Conservation (phyloP, 2,888 invertebrate species). For the Tortricodes alternella region DNA sequence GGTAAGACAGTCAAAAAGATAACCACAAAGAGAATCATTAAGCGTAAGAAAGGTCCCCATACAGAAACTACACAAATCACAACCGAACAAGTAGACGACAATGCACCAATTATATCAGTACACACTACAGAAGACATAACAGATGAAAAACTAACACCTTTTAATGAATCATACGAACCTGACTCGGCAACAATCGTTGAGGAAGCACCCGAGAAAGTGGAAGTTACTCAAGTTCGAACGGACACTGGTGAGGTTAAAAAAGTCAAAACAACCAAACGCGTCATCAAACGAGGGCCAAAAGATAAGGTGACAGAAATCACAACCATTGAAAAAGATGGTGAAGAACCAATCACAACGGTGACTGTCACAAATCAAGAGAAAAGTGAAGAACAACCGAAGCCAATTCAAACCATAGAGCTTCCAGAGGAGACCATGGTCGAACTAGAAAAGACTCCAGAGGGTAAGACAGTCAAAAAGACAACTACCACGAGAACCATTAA, state of each 20-base stretch:
- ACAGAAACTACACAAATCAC: not conserved
- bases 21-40: not conserved
- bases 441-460: not conserved
- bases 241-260: not conserved
- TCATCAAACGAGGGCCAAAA: conserved; percentile 39
- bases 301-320: conserved; percentile 44
- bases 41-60: not conserved
- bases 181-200: too few relatives aligned
- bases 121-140: conserved; percentile 34
- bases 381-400: conserved; percentile 35
- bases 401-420: conserved; percentile 42
- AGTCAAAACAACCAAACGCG: conserved; percentile 22
- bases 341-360: too few relatives aligned
- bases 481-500: conserved; percentile 40
- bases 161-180: too few relatives aligned
- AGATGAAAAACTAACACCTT: conserved; percentile 28
- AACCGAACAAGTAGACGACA: too few relatives aligned
- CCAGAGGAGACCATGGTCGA: conserved; percentile 35
- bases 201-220: too few relatives aligned
- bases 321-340: too few relatives aligned
- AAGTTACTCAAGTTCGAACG: conserved; percentile 4
- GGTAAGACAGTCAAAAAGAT: not conserved
- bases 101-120: not conserved
- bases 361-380: conserved; percentile 50
- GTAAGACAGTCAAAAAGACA: conserved; percentile 43